phyloP scores from a whole-genome alignment of 2,888 invertebrate genomes.

The Meliscaeva auricollis region DNA sequence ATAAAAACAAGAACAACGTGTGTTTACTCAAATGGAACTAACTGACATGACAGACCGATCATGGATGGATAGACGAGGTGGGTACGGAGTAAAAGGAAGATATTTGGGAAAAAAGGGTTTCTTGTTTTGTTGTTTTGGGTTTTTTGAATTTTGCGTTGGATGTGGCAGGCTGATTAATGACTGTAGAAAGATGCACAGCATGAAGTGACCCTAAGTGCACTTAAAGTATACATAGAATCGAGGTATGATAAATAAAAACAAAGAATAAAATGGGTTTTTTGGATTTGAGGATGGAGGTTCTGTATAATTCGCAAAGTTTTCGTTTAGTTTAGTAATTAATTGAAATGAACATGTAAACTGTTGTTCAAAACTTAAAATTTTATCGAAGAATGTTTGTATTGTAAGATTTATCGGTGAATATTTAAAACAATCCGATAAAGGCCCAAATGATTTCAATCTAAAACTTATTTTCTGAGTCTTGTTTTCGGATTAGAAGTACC shows the following conservation, averaged over 20 bases:
- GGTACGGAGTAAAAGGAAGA: neutral
- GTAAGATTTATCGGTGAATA: no score
- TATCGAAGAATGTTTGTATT: no score
- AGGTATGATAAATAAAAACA: neutral
- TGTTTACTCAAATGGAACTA: conserved; percentile 70
- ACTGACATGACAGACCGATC: conserved; percentile 15
- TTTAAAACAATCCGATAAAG: no score
- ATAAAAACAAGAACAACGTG: conserved; percentile 50
- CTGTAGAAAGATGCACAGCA: conserved; percentile 38
- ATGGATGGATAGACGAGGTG: neutral
- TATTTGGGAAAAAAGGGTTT: conserved; percentile 11
- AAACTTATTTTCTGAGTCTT: no score
- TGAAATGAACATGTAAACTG: no score
- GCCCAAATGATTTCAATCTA: no score
- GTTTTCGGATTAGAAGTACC: no score
- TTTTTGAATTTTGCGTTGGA: conserved; percentile 56
- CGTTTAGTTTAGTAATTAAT: neutral
- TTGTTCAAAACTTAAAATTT: no score
- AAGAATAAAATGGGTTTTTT: neutral
- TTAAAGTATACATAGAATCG: neutral
- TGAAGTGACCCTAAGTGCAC: conserved; percentile 42
- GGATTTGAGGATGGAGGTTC: neutral
- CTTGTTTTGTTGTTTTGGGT: conserved; percentile 28
- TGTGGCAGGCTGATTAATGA: conserved; percentile 70
- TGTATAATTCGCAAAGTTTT: neutral